Base-by-base conservation (phyloP, 2,797 vertebrate genomes). In the Echiichthys vipera region DNA sequence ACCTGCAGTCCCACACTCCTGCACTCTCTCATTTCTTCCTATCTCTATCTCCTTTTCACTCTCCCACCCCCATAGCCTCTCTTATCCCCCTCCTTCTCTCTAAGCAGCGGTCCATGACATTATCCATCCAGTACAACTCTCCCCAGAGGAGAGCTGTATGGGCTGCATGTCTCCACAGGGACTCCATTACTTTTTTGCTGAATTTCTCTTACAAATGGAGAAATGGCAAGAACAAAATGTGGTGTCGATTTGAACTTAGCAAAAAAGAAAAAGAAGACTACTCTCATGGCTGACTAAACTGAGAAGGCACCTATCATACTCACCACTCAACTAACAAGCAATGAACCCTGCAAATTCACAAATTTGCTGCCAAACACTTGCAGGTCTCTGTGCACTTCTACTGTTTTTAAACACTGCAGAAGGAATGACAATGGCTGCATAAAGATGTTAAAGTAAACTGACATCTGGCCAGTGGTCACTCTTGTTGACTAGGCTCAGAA, bases 191-290 rank as follows among this genome's bases (percentile, higher is more conserved):
- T 71, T 88, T 89, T 85, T 78, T 47, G 34, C 73, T 65, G 81
- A 86, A 77, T 43, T 47, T 89, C 85, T 88, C 42, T 45, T 43
- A 51, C 80, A 88, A 91, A 89, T 86, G 56, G 71, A 74, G 71
- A 87, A 89, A 91, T 84, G 87, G 88, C 84, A 83, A 71, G 86
- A 78, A 84, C 84, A 79, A 89, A 88, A 90, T 86, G 77, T 69
- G 66, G 65, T 49, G 32, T 85, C 81, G 71, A 71, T 88, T 87
- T 84, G 81, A 50, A 59, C 65, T 17, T 46, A 66, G 55, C 17
- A 20, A 39, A 42, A 53, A 65, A 63, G 37, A 17, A 59, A 34
- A 36, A 24, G 3, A 10, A 24, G 39, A 37, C 43, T 17, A 15
- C 49, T 25, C 75, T 59, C 75, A 80, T 37, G 68, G 83, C 45